A percentile compares a stretch with the other conserved stretches of the same genome.
Conservation (phyloP, 1,140 invertebrate genomes). For the Lanistes nyassanus region DNA sequence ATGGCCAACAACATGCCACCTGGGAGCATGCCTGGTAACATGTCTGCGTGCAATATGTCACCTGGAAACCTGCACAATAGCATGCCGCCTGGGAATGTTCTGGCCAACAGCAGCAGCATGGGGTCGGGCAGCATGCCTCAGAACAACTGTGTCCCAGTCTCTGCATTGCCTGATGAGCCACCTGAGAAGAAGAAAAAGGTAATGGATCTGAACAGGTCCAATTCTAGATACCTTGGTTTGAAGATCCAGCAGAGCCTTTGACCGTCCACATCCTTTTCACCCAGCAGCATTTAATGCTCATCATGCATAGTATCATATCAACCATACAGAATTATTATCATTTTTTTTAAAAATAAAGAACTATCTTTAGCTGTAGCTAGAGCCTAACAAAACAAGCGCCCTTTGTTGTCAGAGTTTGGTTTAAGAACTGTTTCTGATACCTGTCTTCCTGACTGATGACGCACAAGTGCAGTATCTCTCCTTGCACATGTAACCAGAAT, state of each 20-base stretch:
- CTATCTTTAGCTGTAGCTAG: too few relatives aligned
- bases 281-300: too few relatives aligned
- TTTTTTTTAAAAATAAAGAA: not conserved
- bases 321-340: too few relatives aligned
- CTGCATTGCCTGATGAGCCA: conserved; percentile 64
- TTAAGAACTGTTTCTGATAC: not conserved
- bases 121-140: conserved; percentile 36
- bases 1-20: conserved; percentile 24
- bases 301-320: too few relatives aligned
- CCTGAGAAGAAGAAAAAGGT: conserved; percentile 61
- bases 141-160: conserved; percentile 75
- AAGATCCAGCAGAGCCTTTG: not conserved
- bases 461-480: too few relatives aligned
- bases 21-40: conserved; percentile 28
- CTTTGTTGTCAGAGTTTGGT: not conserved
- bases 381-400: too few relatives aligned
- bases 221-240: not conserved
- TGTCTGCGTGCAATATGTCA: conserved; percentile 18
- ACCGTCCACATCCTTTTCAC: too few relatives aligned
- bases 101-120: conserved; percentile 22
- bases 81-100: conserved; percentile 5
- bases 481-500: too few relatives aligned
- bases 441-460: too few relatives aligned
- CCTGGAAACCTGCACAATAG: conserved; percentile 19
- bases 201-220: not conserved